Conservation (phyloP, 2,888 invertebrate genomes). For the Syritta pipiens region DNA sequence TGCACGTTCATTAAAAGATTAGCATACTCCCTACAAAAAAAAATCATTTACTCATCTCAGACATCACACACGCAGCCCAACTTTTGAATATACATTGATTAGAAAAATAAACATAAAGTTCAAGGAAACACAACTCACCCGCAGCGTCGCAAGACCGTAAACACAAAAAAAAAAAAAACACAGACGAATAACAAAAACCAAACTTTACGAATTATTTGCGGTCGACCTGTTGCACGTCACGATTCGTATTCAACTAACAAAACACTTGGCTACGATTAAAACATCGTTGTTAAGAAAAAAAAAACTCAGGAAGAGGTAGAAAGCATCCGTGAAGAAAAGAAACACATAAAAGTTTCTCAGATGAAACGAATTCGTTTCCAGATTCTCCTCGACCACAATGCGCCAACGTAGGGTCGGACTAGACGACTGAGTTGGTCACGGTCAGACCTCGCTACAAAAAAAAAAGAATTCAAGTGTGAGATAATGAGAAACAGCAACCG, state of each 20-base stretch:
- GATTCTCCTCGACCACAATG: too few species aligned
- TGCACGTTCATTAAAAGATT: too few species aligned
- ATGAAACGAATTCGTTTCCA: neutral
- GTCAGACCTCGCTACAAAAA: neutral
- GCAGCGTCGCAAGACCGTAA: constrained; percentile 10
- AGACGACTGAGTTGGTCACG: constrained; percentile 11
- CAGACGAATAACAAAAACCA: neutral
- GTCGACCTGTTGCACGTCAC: constrained; percentile 42
- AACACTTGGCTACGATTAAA: constrained; percentile 7
- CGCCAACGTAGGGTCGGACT: constrained; percentile 25
- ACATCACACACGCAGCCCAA: too few species aligned
- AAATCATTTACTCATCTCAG: too few species aligned
- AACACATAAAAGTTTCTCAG: neutral
- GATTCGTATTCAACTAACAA: constrained; percentile 25
- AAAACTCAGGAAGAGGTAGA: neutral
- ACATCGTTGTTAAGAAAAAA: neutral
- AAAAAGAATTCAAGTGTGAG: neutral
- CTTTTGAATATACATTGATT: too few species aligned
- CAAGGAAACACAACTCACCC: neutral
- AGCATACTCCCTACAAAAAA: too few species aligned
- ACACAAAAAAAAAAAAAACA: neutral
- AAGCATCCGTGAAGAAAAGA: neutral
- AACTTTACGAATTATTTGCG: constrained; percentile 7
- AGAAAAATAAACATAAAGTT: too few species aligned
- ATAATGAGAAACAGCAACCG: constrained; percentile 17